Evolutionary conservation across 1,140 invertebrate genomes (phyloP).

Genomic region (Drosophila watanabei): DNA sequence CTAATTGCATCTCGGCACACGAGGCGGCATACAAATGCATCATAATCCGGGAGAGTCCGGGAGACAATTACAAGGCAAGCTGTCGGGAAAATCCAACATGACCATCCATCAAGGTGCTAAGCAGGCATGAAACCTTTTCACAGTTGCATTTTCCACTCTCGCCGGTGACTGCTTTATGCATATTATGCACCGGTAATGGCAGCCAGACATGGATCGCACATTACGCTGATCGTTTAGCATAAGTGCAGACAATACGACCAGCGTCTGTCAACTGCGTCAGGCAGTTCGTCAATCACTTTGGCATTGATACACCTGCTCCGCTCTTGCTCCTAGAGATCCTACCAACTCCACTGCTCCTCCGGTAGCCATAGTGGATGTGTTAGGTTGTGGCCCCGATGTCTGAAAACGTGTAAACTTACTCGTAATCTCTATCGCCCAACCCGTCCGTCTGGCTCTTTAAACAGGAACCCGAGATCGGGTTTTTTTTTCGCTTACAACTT

Average conservation of each 20-base stretch:
- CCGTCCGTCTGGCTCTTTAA: slow-evolving; percentile 18
- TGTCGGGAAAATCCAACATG: slow-evolving; percentile 33
- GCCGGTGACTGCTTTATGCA: slow-evolving; percentile 41
- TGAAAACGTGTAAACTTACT: slow-evolving; percentile 40
- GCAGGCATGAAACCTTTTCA: slow-evolving; percentile 49
- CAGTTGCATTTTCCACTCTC: slow-evolving; percentile 48
- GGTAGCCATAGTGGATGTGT: slow-evolving; percentile 21
- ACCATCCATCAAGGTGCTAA: slow-evolving; percentile 45
- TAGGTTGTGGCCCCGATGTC: slow-evolving; percentile 46
- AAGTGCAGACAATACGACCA: slow-evolving; percentile 43
- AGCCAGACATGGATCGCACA: slow-evolving; percentile 48
- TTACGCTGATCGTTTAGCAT: slow-evolving; percentile 40
- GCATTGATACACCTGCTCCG: slow-evolving; percentile 6
- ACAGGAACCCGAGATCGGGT: slow-evolving; percentile 49
- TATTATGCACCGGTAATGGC: slow-evolving; percentile 37
- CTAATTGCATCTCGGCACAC: slow-evolving; percentile 41
- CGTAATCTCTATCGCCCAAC: slow-evolving; percentile 41
- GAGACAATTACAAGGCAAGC: slow-evolving; percentile 31
- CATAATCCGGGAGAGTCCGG: slow-evolving; percentile 17
- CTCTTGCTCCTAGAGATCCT: neutral
- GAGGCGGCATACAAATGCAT: slow-evolving; percentile 47
- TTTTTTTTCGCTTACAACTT: slow-evolving; percentile 27
- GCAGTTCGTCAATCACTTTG: slow-evolving; percentile 42
- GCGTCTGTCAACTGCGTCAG: slow-evolving; percentile 23
- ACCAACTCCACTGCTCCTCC: neutral